Percentiles rank a stretch among this genome's conserved stretches.
Evolutionary conservation across 2,797 vertebrate species (phyloP).

Genomic region (Paramormyrops hopkinsi): DNA sequence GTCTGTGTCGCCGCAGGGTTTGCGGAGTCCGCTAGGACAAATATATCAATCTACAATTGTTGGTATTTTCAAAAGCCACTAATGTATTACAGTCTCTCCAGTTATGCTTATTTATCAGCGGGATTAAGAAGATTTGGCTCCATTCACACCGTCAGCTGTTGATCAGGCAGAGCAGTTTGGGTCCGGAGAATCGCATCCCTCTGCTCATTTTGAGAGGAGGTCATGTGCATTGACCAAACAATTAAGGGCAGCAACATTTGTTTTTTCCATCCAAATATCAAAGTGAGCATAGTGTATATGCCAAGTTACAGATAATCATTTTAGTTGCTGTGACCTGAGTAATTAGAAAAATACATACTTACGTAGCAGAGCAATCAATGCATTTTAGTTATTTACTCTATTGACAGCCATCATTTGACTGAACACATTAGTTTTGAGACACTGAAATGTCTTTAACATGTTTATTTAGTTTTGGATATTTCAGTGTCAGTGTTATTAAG

Average conservation of each 20-base stretch:
- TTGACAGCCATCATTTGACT: background rate
- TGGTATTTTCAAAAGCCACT: background rate
- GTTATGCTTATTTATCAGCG: background rate
- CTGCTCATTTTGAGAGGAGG: background rate
- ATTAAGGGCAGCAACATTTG: background rate
- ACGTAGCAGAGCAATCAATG: background rate
- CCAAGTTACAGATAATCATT: background rate
- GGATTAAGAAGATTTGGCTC: constrained; percentile 7
- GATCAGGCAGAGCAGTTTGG: background rate
- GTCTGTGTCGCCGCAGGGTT: background rate
- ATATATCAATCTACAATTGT: background rate
- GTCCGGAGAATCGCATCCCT: background rate
- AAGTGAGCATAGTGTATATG: background rate
- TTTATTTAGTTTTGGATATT: background rate
- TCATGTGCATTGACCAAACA: background rate
- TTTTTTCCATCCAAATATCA: background rate
- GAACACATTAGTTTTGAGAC: background rate
- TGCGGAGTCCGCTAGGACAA: background rate
- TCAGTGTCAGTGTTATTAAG: background rate
- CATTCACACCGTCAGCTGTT: background rate
- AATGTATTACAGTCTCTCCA: background rate
- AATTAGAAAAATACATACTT: background rate
- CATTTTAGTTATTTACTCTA: background rate
- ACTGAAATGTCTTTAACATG: background rate
- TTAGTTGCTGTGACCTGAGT: background rate